Conservation (phyloP, 30 jellyfish, hydroid and myxozoan species). For the Pseudorhiza aurosa region DNA sequence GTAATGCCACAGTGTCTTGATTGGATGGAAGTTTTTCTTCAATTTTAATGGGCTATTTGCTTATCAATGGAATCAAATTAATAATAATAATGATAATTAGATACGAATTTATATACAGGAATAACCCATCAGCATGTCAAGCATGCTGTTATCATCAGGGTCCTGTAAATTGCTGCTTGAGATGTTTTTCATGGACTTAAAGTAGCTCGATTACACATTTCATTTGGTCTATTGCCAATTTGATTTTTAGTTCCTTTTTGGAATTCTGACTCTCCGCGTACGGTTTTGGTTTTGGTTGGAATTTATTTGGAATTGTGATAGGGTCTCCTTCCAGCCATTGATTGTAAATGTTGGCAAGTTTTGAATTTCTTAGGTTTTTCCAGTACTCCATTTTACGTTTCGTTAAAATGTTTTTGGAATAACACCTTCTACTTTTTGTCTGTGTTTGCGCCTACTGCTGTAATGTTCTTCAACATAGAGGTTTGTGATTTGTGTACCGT, state of each 20-base stretch:
- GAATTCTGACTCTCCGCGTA: conserved; percentile 9
- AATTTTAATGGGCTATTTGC: neutral
- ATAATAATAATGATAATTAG: no score
- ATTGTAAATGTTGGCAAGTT: conserved; percentile 8
- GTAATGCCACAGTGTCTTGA: neutral
- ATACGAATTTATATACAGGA: no score
- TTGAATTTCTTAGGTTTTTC: neutral
- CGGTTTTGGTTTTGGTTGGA: conserved; percentile 16
- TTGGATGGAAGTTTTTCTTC: neutral
- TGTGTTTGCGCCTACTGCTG: conserved; percentile 1
- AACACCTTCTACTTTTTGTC: neutral
- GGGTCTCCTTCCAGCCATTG: neutral
- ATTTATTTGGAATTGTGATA: neutral
- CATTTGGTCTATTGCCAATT: neutral
- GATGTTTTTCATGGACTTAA: no score
- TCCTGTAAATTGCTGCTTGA: no score
- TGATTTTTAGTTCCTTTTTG: neutral
- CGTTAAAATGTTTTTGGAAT: neutral
- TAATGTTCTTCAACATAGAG: neutral
- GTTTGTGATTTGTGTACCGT: conserved; percentile 1
- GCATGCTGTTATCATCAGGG: no score
- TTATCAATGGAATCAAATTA: neutral
- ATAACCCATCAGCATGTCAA: no score
- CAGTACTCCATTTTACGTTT: conserved; percentile 9
- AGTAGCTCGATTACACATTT: conserved; percentile 1